phyloP scores from a whole-genome alignment of 2,888 invertebrate species.

The Thera obeliscata region DNA sequence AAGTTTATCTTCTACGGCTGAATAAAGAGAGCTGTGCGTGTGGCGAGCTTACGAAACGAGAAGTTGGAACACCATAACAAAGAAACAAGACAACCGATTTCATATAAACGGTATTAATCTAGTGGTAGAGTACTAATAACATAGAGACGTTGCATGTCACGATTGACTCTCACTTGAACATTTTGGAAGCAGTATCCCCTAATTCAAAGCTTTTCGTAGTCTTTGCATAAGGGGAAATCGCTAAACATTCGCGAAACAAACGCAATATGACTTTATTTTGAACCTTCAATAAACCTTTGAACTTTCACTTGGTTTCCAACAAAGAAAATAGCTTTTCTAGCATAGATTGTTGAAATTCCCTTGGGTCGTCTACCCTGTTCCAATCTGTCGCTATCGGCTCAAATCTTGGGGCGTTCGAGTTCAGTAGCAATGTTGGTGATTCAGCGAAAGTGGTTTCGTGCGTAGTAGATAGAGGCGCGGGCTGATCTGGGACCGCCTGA shows the following conservation, averaged over 20 bases:
- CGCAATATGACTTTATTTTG: too few species aligned
- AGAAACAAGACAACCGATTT: conserved; percentile 10
- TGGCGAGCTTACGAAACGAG: conserved; percentile 28
- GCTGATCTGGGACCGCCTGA: conserved; percentile 69
- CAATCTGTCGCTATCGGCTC: conserved; percentile 29
- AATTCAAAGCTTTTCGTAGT: too few species aligned
- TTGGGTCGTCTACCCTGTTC: conserved; percentile 4
- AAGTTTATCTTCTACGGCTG: conserved; percentile 52
- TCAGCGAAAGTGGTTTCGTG: conserved; percentile 79
- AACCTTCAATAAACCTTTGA: too few species aligned
- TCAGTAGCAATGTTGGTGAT: conserved; percentile 58
- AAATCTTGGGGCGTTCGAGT: conserved; percentile 55
- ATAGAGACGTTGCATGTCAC: not conserved
- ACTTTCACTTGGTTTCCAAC: not conserved
- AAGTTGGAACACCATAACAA: conserved; percentile 30
- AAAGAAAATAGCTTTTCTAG: not conserved
- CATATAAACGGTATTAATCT: not conserved
- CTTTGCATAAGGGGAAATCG: too few species aligned
- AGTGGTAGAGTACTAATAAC: not conserved
- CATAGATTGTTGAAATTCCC: not conserved
- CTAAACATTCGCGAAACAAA: too few species aligned
- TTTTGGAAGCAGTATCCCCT: not conserved
- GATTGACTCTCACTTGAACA: not conserved
- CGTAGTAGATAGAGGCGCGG: conserved; percentile 62
- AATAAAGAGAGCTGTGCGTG: conserved; percentile 54